Evolutionary conservation across 2,113 vertebrate species (phyloP).

Genomic region (Perccottus glenii): DNA sequence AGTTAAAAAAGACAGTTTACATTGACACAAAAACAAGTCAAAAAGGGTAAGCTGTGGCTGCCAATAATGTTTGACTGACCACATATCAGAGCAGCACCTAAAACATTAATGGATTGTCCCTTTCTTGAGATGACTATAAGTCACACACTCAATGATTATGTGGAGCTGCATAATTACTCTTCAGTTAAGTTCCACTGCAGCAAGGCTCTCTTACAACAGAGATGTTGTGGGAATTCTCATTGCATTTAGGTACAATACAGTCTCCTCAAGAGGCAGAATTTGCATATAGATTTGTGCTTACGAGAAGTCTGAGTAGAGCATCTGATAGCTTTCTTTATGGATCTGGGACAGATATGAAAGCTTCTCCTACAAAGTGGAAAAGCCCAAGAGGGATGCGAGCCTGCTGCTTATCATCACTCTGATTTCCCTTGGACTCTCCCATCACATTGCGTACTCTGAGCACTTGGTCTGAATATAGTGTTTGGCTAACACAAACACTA

Average conservation of each 20-base stretch:
- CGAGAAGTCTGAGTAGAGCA: conserved; percentile 17
- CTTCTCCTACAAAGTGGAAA: conserved; percentile 21
- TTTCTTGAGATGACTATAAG: conserved; percentile 38
- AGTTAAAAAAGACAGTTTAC: neutral
- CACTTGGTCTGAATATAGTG: neutral
- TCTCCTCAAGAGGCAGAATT: conserved; percentile 29
- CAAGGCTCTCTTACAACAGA: neutral
- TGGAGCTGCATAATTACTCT: neutral
- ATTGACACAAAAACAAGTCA: neutral
- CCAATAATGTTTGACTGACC: conserved; percentile 28
- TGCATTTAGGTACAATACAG: conserved; percentile 29
- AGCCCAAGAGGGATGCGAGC: conserved; percentile 35
- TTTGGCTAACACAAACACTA: conserved; percentile 12
- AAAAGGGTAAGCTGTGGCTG: conserved; percentile 13
- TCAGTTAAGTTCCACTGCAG: no score
- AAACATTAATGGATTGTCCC: conserved; percentile 28
- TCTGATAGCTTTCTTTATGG: no score
- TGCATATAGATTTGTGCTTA: conserved; percentile 45
- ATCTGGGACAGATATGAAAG: conserved; percentile 62
- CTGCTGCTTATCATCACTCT: conserved; percentile 31
- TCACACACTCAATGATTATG: neutral
- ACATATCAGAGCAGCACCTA: conserved; percentile 34
- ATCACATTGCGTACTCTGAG: no score
- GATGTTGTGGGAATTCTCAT: conserved; percentile 4
- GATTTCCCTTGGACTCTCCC: conserved; percentile 30